Base-by-base conservation (phyloP, 2,888 invertebrate species). In the Melieria crassipennis region DNA sequence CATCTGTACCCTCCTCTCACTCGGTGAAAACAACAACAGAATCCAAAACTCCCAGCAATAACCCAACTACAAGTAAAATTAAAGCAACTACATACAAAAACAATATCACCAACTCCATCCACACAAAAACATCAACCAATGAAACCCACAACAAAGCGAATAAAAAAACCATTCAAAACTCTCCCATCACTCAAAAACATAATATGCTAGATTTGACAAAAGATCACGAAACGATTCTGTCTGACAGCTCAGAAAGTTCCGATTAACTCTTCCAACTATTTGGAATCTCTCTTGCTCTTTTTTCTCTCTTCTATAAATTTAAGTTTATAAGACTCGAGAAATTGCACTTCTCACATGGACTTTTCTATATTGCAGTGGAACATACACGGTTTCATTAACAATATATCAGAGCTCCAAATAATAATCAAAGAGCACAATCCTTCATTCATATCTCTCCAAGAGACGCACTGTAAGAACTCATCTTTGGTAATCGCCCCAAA, bases 351-450 rank as follows among this genome's bases (percentile, higher is more conserved):
- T 13, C 30, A 42, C 43, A 30, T 30, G 16, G 56, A 62, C 9
- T 71, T 63, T 16, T 10, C 6, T 6, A 56, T 71, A 61, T 58
- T 71, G 52, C 52, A 72, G 47, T 72, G 65, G 65, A 69, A 70
- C 50, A 69, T 60, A 2, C 69, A 70, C n/a, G 63, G 63, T 47
- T 69, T 56, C 56, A 55, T 65, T 30, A 69, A 69, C 47, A 72
- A 72, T 69, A 60, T 56, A 7, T 30, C 48, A 42, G 60, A 67
- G 16, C 57, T 66, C 9, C 65, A 60, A 46, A 4, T 72, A 47
- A 57, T 68, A 10, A 52, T 71, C 10, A 68, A 65, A 11, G 45
- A 68, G 11, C 50, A 63, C 30, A 50, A 72, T 13, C 66, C 69
- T 52, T 61, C 60, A 43, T 10, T 70, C 4, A 52, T 62, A 56